Base-by-base conservation (phyloP, 2,797 vertebrate species). In the Enteromius radiatus region DNA sequence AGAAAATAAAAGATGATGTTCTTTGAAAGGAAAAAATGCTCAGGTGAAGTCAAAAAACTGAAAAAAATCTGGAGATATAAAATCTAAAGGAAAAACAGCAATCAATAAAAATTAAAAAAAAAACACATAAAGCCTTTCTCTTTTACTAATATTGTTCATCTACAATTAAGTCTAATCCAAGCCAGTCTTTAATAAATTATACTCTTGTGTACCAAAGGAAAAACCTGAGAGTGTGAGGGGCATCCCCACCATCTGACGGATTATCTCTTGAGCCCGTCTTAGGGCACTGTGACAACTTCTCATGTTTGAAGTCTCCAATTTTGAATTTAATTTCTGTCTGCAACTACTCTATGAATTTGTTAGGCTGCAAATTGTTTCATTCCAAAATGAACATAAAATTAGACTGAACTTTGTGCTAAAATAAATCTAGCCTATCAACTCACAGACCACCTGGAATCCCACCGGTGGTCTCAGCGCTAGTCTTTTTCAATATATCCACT, bases 1-100 rank as follows among this genome's bases (percentile, higher is more conserved):
- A 86, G 73, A 28, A 84, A 52, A 52, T 81, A 64, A 81, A 31
- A 56, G 77, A 83, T 69, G 52, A 52, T 49, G 76, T 69, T 76
- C 31, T 26, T 11, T 12, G 26, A 80, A 71, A 70, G 41, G n/a
- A n/a, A 14, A 84, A 80, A n/a, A 56, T 8, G 15, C 38, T 75
- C 79, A 81, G 41, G 69, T 81, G 21, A 73, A 73, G 47, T 49
- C 6, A 1, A 10, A 7, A 38, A 80, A 45, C n/a, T 10, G 11
- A 11, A 8, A 14, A 2, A 19, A 61, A 26, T 61, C 2, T 59
- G 14, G 7, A 59, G 54, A 23, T 41, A 5, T 28, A 3, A 11
- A 74, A 75, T 38, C 12, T 17, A 23, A 38, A 23, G 10, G n/a
- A 11, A 56, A 59, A 59, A 23, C 23, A 3, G 52, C n/a, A 23